Evolutionary conservation across 2,797 vertebrate genomes (phyloP).

Genomic region (Cossypha dichroa): DNA sequence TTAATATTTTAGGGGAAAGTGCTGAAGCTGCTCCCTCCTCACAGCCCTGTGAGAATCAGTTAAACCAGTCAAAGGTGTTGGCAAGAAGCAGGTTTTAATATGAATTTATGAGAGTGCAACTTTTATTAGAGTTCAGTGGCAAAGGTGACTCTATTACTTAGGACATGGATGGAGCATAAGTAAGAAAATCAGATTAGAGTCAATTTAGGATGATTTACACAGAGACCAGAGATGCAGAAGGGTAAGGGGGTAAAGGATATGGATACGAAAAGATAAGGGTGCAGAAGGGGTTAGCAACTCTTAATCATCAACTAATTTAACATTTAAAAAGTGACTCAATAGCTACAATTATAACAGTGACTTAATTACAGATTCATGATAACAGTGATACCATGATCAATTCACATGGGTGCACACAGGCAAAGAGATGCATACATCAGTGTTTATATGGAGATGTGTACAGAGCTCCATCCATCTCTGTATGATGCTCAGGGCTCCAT

Average conservation of each 20-base stretch:
- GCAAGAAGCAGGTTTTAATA: neutral
- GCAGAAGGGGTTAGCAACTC: neutral
- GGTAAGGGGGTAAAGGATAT: neutral
- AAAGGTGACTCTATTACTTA: neutral
- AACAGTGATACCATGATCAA: neutral
- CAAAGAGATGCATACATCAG: neutral
- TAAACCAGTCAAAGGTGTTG: neutral
- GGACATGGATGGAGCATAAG: neutral
- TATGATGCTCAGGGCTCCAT: neutral
- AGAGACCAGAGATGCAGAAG: neutral
- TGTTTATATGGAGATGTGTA: fast-evolving
- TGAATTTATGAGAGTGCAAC: neutral
- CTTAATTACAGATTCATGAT: neutral
- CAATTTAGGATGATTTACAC: neutral
- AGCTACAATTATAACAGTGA: neutral
- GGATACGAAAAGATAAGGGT: neutral
- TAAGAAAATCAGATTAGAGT: neutral
- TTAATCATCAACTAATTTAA: neutral
- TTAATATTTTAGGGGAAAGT: neutral
- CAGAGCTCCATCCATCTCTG: neutral
- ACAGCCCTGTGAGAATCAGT: neutral
- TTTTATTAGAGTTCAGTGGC: neutral
- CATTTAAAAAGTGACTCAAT: neutral
- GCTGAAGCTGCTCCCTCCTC: neutral
- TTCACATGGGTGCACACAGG: neutral